Evolutionary conservation across 2,797 vertebrate species (phyloP).

Genomic region (Acropternis orthonyx): DNA sequence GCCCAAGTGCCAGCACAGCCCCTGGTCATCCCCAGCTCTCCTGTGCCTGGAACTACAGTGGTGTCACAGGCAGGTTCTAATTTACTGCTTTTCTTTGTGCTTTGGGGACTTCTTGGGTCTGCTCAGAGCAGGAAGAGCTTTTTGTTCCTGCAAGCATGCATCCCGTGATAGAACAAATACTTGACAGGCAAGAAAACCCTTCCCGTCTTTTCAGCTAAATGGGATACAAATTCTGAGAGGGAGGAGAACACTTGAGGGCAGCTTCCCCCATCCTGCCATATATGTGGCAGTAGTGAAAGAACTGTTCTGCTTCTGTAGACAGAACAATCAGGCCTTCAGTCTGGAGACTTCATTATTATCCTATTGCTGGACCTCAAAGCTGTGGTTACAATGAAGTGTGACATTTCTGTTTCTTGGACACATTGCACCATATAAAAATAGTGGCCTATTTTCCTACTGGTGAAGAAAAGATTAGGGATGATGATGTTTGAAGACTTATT

Average conservation of each 20-base stretch:
- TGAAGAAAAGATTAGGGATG: background rate
- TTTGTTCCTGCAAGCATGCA: rapidly evolving
- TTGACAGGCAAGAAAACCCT: background rate
- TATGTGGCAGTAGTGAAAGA: background rate
- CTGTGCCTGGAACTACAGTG: slow-evolving; percentile 77
- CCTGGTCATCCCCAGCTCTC: slow-evolving; percentile 65
- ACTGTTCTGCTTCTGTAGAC: background rate
- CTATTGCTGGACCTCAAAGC: background rate
- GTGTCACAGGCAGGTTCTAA: slow-evolving; percentile 79
- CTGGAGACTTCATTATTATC: background rate
- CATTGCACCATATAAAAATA: background rate
- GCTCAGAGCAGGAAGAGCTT: background rate
- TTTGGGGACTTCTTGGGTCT: background rate
- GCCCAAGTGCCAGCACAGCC: slow-evolving; percentile 59
- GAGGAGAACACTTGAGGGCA: background rate
- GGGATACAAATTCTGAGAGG: background rate
- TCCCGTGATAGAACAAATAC: background rate
- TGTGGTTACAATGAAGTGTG: background rate
- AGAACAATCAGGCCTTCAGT: background rate
- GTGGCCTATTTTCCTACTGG: background rate
- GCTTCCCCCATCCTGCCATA: background rate
- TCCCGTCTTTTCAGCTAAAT: background rate
- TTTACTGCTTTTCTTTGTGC: background rate
- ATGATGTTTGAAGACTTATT: background rate
- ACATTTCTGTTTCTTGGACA: background rate